phyloP scores from a whole-genome alignment of 2,797 vertebrate genomes.

The Falco cherrug region DNA sequence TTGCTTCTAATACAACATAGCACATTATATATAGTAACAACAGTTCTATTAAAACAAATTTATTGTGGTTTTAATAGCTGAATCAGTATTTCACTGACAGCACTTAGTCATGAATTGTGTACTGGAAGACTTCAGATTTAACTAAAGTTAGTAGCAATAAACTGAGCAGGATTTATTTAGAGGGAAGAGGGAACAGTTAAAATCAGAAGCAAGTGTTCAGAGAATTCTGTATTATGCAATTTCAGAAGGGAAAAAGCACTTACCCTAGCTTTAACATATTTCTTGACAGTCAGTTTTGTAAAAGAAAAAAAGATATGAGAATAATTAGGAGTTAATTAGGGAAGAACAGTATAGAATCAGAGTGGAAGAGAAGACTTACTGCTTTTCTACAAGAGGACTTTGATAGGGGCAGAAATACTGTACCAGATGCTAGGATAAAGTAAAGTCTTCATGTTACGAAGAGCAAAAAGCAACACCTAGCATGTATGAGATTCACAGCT shows the following conservation, averaged over 20 bases:
- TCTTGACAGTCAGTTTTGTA: constrained; percentile 84
- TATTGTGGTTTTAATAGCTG: accelerated
- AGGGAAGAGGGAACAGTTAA: not conserved
- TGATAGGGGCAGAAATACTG: not conserved
- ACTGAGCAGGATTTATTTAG: not conserved
- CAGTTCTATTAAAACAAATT: not conserved
- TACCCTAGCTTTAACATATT: constrained; percentile 91
- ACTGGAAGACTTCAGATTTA: not conserved
- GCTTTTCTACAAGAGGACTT: not conserved
- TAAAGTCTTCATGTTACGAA: not conserved
- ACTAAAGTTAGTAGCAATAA: not conserved
- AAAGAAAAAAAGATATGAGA: constrained; percentile 70
- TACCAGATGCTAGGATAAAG: not conserved
- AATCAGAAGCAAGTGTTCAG: not conserved
- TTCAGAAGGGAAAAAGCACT: constrained; percentile 70
- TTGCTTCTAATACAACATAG: not conserved
- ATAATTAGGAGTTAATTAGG: constrained; percentile 55
- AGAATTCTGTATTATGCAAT: not conserved
- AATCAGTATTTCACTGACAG: not conserved
- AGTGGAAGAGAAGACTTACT: not conserved
- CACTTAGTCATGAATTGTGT: not conserved
- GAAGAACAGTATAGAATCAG: constrained; percentile 18
- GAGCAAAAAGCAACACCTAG: not conserved
- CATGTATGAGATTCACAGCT: not conserved
- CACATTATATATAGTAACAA: not conserved